Evolutionary conservation across 30 jellyfish, hydroid and myxozoan species (phyloP).

Genomic region (Mastigias papua): DNA sequence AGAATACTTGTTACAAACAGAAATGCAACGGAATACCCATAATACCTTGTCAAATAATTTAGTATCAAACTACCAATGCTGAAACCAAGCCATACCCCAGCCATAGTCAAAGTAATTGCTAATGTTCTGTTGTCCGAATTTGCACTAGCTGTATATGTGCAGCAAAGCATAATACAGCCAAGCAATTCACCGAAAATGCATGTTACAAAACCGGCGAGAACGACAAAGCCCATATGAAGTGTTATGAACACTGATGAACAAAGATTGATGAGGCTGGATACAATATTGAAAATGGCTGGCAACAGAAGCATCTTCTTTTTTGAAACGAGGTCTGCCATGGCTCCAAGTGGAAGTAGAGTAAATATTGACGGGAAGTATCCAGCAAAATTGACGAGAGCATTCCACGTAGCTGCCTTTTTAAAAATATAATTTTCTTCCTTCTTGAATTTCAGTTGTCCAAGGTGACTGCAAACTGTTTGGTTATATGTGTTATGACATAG

Average conservation of each 20-base stretch:
- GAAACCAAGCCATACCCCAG: constrained; percentile 6
- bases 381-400: not conserved
- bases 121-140: constrained; percentile 21
- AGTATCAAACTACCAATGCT: constrained; percentile 28
- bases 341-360: constrained; percentile 34
- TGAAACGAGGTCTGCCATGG: constrained; percentile 26
- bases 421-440: constrained; percentile 22
- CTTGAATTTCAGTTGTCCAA: constrained; percentile 10
- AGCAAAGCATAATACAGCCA: constrained; percentile 45
- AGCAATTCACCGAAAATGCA: constrained; percentile 30
- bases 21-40: constrained; percentile 52
- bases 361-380: constrained; percentile 41
- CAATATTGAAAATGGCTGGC: constrained; percentile 2
- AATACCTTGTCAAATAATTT: constrained; percentile 17
- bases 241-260: constrained; percentile 4
- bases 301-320: constrained; percentile 23
- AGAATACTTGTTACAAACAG: not conserved
- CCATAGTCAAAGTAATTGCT: constrained; percentile 37
- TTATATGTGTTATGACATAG: no score
- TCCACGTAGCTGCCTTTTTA: constrained; percentile 61
- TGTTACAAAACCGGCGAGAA: constrained; percentile 22
- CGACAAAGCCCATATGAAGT: constrained; percentile 17
- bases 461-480: constrained; percentile 22
- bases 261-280: constrained; percentile 26
- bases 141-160: constrained; percentile 31